A percentile compares a stretch with the other conserved stretches of the same genome.
phyloP scores from a whole-genome alignment of 2,888 invertebrate species.

The Aproaerema taeniolella region DNA sequence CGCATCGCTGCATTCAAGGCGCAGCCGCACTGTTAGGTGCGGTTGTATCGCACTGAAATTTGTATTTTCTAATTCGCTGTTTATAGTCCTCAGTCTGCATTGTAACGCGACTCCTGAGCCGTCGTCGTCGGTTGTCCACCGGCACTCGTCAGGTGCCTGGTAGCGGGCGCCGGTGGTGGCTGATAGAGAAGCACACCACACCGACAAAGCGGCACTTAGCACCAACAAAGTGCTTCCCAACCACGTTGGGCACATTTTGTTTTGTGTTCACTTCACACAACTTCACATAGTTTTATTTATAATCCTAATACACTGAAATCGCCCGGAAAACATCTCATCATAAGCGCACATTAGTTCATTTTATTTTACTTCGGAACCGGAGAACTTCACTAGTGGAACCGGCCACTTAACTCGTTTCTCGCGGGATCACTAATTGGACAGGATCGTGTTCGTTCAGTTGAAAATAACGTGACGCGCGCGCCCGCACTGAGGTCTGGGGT shows the following conservation, averaged over 20 bases:
- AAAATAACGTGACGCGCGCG: constrained; percentile 55
- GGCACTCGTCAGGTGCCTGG: constrained; percentile 89
- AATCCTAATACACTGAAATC: constrained; percentile 53
- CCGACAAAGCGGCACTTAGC: constrained; percentile 57
- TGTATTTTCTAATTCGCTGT: constrained; percentile 88
- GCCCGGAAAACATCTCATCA: constrained; percentile 50
- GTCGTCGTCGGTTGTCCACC: constrained; percentile 84
- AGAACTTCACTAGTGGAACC: constrained; percentile 62
- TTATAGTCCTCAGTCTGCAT: constrained; percentile 85
- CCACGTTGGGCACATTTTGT: constrained; percentile 63
- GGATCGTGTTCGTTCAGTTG: constrained; percentile 54
- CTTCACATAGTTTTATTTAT: constrained; percentile 65
- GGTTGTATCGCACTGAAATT: constrained; percentile 91
- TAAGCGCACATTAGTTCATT: constrained; percentile 52
- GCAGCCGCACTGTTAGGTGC: constrained; percentile 85
- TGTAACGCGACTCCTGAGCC: constrained; percentile 83
- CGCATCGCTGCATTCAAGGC: constrained; percentile 88
- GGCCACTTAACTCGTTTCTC: constrained; percentile 75
- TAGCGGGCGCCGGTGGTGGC: constrained; percentile 79
- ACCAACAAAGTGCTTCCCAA: constrained; percentile 56
- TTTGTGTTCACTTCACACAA: constrained; percentile 43
- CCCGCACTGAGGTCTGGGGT: constrained; percentile 68
- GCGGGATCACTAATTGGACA: constrained; percentile 73
- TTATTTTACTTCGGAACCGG: constrained; percentile 43
- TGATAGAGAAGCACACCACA: constrained; percentile 66